A percentile compares a stretch with the other conserved stretches of the same genome.
Evolutionary conservation across 1,140 invertebrate genomes (phyloP).

Genomic region (Bicyclus anynana): DNA sequence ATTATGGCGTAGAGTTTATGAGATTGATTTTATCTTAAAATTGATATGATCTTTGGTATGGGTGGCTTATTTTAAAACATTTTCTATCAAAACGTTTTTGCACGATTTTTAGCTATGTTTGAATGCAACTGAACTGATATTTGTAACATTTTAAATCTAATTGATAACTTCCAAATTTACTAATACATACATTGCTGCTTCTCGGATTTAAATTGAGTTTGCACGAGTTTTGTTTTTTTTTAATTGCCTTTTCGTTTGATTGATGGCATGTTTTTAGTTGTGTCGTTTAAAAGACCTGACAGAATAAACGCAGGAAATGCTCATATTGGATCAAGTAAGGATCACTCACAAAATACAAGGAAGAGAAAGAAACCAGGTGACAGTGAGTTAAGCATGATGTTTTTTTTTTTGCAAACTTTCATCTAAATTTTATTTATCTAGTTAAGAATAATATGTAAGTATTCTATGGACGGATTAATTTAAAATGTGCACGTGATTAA

Average conservation of each 20-base stretch:
- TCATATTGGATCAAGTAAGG: constrained; percentile 42
- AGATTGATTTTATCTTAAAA: no score
- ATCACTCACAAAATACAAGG: constrained; percentile 71
- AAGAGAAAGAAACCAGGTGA: constrained; percentile 87
- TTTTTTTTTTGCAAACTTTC: constrained; percentile 1
- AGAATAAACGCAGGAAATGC: constrained; percentile 42
- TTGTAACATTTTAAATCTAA: background rate
- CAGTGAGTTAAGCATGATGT: constrained; percentile 77
- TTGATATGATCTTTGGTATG: no score
- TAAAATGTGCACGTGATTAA: no score
- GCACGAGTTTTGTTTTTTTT: constrained; percentile 24
- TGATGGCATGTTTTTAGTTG: constrained; percentile 70
- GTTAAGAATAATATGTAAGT: no score
- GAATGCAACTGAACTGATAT: background rate
- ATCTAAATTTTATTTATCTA: background rate
- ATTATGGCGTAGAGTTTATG: no score
- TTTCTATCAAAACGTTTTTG: no score
- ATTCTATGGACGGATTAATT: no score
- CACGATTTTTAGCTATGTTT: background rate
- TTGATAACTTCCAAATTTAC: no score
- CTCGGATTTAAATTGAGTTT: no score
- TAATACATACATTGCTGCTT: no score
- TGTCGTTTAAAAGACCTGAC: constrained; percentile 72
- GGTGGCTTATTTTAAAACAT: no score
- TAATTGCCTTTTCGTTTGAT: constrained; percentile 19